A percentile compares a stretch with the other conserved stretches of the same genome.
phyloP scores from a whole-genome alignment of 2,888 invertebrate genomes.

The Polylopha cassiicola region DNA sequence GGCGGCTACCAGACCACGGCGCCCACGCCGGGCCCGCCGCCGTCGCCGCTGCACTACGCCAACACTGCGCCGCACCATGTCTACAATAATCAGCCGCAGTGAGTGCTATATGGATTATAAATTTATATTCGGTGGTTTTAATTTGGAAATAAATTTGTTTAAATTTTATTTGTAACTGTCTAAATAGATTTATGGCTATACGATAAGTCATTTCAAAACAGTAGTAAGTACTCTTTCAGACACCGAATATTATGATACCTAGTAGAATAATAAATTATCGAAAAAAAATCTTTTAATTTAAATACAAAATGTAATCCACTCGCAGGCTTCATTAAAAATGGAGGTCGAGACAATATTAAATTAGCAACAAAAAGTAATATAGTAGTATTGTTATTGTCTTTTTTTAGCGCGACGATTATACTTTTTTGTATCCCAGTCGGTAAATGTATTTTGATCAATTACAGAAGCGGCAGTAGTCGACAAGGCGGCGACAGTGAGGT shows the following conservation, averaged over 20 bases:
- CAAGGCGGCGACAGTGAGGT: constrained; percentile 58
- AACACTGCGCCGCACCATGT: constrained; percentile 44
- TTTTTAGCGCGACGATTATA: neutral
- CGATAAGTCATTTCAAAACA: no score
- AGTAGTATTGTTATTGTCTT: no score
- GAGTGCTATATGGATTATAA: constrained; percentile 26
- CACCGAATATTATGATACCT: no score
- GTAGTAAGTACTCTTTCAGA: no score
- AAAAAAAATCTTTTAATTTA: no score
- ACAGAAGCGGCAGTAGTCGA: constrained; percentile 56
- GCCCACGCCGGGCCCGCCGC: constrained; percentile 50
- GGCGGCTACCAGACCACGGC: constrained; percentile 39
- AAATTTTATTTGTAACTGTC: neutral
- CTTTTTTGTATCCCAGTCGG: neutral
- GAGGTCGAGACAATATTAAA: no score
- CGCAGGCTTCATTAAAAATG: no score
- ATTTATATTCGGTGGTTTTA: neutral
- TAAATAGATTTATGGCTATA: neutral
- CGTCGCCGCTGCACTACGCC: constrained; percentile 47
- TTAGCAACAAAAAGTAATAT: no score
- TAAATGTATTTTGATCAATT: constrained; percentile 10
- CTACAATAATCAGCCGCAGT: constrained; percentile 47
- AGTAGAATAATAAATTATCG: no score
- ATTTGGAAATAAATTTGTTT: neutral
- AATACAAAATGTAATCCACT: no score